These are phyloP conservation scores for Myiozetetes cayanensis DNA, from an alignment of 2,113 vertebrate genomes.

Conservation along the genomic window DNA sequence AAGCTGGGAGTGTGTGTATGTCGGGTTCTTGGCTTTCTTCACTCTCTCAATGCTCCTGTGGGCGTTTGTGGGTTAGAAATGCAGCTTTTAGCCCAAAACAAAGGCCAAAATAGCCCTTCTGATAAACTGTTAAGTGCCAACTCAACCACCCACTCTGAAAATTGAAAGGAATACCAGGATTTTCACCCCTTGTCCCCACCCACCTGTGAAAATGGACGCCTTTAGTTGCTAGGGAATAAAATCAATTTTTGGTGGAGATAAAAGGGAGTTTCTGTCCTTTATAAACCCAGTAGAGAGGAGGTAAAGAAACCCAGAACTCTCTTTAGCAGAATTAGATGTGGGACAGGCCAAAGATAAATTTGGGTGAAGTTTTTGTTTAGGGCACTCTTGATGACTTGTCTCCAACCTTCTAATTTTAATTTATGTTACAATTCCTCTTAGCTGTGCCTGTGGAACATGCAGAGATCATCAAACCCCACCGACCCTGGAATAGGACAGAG, in stretches of 20 bases:
- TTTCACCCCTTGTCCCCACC: background rate
- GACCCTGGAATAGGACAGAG: background rate
- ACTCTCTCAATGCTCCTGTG: background rate
- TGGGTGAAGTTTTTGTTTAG: background rate
- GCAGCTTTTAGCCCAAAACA: background rate
- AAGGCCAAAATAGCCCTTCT: background rate
- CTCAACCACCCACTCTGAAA: background rate
- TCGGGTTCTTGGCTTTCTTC: background rate
- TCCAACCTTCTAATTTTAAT: background rate
- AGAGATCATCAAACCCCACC: background rate
- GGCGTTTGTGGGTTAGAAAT: fast-evolving
- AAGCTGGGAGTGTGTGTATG: background rate
- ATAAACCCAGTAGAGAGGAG: background rate
- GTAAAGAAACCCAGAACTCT: background rate
- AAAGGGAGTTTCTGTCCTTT: background rate
- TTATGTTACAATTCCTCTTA: too few relatives aligned
- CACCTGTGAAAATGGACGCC: background rate
- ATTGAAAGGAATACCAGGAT: background rate
- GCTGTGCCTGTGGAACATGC: background rate
- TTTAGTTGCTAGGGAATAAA: background rate
- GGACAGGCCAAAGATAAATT: background rate
- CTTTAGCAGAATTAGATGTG: background rate
- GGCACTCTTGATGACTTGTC: background rate
- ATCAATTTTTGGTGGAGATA: background rate
- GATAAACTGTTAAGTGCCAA: background rate